phyloP scores from a whole-genome alignment of 2,113 vertebrate genomes.

The Lophochroa leadbeateri region DNA sequence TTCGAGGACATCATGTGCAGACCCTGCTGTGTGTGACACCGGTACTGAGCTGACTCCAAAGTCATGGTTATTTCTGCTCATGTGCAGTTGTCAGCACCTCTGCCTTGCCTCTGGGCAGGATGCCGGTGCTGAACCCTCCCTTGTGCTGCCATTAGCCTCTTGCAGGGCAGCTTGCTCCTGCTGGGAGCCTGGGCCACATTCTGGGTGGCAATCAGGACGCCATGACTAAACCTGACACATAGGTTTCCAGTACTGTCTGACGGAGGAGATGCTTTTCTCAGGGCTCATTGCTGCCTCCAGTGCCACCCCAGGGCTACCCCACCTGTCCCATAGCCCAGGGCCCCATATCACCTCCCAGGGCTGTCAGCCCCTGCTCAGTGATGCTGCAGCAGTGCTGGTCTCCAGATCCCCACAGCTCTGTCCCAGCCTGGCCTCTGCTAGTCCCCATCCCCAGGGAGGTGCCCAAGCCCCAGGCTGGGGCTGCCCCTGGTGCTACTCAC shows the following conservation, averaged over 20 bases:
- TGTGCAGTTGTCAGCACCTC: background rate
- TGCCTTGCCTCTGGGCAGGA: background rate
- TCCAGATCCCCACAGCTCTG: background rate
- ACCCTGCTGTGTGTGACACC: background rate
- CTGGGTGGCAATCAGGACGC: background rate
- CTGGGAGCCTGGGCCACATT: background rate
- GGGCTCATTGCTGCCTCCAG: background rate
- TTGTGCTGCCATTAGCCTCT: background rate
- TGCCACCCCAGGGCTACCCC: too few relatives aligned
- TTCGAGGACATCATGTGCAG: background rate
- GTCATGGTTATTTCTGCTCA: background rate
- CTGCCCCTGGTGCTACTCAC: background rate
- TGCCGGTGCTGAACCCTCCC: background rate
- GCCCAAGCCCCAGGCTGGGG: background rate
- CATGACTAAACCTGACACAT: background rate
- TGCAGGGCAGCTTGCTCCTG: background rate
- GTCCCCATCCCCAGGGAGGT: background rate
- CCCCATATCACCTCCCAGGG: background rate
- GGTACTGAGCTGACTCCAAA: background rate
- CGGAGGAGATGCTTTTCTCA: background rate
- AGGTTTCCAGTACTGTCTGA: rapidly evolving
- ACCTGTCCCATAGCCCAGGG: background rate
- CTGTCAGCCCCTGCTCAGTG: background rate
- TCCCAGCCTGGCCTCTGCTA: background rate
- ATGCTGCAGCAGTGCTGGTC: background rate